Evolutionary conservation across 2,888 invertebrate genomes (phyloP), one percentile per base, ranked within the genome.

Genomic region (Brenthis hecate): DNA sequence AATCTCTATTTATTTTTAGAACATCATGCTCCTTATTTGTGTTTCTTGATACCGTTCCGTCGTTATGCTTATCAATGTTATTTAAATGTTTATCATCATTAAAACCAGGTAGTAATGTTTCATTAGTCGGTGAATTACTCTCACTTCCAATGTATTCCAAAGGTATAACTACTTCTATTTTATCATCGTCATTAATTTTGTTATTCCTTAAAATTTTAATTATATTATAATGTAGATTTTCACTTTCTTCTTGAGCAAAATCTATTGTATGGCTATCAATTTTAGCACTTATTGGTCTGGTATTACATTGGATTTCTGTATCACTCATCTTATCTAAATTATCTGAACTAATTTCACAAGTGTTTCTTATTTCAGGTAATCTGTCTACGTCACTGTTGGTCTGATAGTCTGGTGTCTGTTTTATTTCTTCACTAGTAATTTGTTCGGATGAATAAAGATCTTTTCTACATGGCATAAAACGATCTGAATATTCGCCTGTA

Each of bases 111-210:
- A 16, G 47, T 11, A 14, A n/a, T 48, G n/a, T 28, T 14, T 23
- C 13, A n/a, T n/a, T 4, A 1, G n/a, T 48, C 47, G 48, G n/a
- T 28, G 28, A 28, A 55, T 54, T 47, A 48, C 14, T 58, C 48
- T 55, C 50, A 50, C 23, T 54, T 1, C 28, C 13, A 8, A 55
- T 36, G 1, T 60, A 19, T 50, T 65, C 58, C 16, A 55, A 28
- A 54, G 68, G 47, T 53, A 36, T 13, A 48, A 48, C 48, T 23
- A 60, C 36, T 55, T 65, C 60, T 23, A 51, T 65, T 56, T 65
- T 55, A 50, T 51, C 55, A 23, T 50, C 50, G n/a, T 3, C 19
- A 55, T 0, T 47, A 5, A 28, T 50, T 48, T 28, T 32, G 28
- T n/a, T n/a, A 50, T 50, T 50, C 11, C 16, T 60, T 3, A 11